These are phyloP conservation scores for Ostrea edulis DNA, from an alignment of 1,140 invertebrate genomes.

Conservation along the genomic window DNA sequence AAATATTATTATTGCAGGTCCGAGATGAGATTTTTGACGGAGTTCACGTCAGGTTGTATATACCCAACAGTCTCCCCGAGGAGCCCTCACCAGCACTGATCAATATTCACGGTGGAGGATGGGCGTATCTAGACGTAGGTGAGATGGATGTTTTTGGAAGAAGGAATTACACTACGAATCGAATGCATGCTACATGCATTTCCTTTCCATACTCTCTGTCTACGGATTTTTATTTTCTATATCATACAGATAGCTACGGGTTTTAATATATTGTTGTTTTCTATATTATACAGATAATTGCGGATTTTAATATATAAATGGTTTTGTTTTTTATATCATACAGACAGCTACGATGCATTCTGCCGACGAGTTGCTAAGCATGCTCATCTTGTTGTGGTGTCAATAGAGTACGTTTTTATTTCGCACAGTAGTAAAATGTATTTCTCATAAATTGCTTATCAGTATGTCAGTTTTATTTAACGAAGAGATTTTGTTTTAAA, in stretches of 20 bases:
- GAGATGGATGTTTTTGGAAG: not conserved
- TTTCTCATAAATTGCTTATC: too few species aligned
- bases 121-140: slow-evolving; percentile 39
- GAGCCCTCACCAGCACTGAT: slow-evolving; percentile 18
- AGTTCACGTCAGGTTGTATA: not conserved
- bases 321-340: not conserved
- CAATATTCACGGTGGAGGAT: slow-evolving; percentile 50
- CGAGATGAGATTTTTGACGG: not conserved
- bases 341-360: slow-evolving; percentile 33
- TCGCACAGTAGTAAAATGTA: not conserved
- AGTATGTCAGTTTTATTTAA: too few species aligned
- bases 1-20: not conserved
- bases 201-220: too few species aligned
- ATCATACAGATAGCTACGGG: slow-evolving; percentile 24
- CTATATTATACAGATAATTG: too few species aligned
- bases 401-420: slow-evolving; percentile 60
- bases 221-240: too few species aligned
- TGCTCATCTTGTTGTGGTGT: slow-evolving; percentile 52
- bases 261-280: too few species aligned
- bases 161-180: not conserved
- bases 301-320: too few species aligned
- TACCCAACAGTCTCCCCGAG: not conserved
- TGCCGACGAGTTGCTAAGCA: slow-evolving; percentile 34
- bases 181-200: too few species aligned
- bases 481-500: too few species aligned